A percentile compares a stretch with the other conserved stretches of the same genome.
phyloP scores from a whole-genome alignment of 2,888 invertebrate genomes.

The Holacanthella duospinosa region DNA sequence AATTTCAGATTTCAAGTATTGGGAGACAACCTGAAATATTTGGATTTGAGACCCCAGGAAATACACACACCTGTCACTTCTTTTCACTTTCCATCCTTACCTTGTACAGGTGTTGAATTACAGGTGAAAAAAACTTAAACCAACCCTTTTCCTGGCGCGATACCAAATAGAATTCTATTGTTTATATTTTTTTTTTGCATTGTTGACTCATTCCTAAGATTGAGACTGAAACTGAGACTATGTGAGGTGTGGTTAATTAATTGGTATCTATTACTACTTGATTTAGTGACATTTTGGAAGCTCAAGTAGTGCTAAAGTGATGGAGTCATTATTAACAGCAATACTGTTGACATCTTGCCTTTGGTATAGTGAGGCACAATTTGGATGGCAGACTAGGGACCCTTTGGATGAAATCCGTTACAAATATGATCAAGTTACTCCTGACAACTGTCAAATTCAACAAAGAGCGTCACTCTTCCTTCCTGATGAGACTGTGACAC shows the following conservation, averaged over 20 bases:
- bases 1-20: too few relatives aligned
- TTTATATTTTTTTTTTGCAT: background rate
- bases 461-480: constrained; percentile 73
- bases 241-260: background rate
- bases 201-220: background rate
- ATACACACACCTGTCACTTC: background rate
- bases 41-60: background rate
- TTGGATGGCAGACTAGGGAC: constrained; percentile 85
- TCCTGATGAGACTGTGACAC: constrained; percentile 74
- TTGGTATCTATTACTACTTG: background rate
- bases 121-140: background rate
- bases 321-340: background rate
- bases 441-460: constrained; percentile 81
- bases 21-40: too few relatives aligned
- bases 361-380: constrained; percentile 51
- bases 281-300: too few relatives aligned
- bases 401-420: constrained; percentile 77
- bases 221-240: background rate
- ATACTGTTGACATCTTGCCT: constrained; percentile 1
- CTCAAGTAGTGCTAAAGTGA: background rate
- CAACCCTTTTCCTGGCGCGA: background rate
- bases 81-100: background rate
- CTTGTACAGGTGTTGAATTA: background rate
- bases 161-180: background rate
- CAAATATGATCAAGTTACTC: constrained; percentile 68